These are phyloP conservation scores for Tinea semifulvella DNA, from an alignment of 2,888 invertebrate species.

Conservation along the genomic window DNA sequence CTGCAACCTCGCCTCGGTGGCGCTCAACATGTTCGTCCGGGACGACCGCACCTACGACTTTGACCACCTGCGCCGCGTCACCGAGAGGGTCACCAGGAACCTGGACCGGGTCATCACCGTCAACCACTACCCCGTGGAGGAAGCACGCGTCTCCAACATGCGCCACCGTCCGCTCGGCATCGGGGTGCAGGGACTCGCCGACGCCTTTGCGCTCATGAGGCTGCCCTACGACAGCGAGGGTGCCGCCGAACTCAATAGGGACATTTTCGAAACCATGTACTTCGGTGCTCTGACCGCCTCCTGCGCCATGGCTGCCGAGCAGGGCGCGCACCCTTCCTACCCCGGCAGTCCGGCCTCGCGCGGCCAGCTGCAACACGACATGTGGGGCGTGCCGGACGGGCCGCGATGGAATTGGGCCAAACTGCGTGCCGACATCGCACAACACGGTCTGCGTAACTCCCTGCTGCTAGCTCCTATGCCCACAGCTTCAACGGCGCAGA, in stretches of 20 bases:
- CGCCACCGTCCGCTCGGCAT: conserved; percentile 89
- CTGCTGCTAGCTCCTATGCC: conserved; percentile 97
- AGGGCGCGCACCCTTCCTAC: conserved; percentile 90
- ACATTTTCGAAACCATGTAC: conserved; percentile 98
- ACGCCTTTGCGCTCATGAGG: conserved; percentile 94
- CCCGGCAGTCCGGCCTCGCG: conserved; percentile 92
- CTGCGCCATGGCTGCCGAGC: conserved; percentile 87
- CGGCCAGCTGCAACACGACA: conserved; percentile 95
- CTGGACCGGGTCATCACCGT: conserved; percentile 97
- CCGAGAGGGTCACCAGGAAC: conserved; percentile 89
- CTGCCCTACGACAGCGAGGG: conserved; percentile 91
- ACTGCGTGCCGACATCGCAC: conserved; percentile 84
- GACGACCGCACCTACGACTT: conserved; percentile 87
- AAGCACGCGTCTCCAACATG: conserved; percentile 88
- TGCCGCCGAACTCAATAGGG: conserved; percentile 86
- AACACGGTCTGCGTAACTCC: conserved; percentile 93
- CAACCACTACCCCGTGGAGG: conserved; percentile 93
- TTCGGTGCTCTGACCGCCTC: conserved; percentile 96
- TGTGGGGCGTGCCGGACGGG: conserved; percentile 94
- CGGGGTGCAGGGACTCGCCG: conserved; percentile 97
- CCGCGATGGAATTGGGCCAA: conserved; percentile 89
- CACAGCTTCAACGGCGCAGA: conserved; percentile 98
- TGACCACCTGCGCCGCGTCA: conserved; percentile 82
- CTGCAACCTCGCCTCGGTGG: conserved; percentile 97
- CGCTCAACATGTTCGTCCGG: conserved; percentile 93